Base-by-base conservation (phyloP, 2,888 invertebrate species). In the Seira sanloemensis region DNA sequence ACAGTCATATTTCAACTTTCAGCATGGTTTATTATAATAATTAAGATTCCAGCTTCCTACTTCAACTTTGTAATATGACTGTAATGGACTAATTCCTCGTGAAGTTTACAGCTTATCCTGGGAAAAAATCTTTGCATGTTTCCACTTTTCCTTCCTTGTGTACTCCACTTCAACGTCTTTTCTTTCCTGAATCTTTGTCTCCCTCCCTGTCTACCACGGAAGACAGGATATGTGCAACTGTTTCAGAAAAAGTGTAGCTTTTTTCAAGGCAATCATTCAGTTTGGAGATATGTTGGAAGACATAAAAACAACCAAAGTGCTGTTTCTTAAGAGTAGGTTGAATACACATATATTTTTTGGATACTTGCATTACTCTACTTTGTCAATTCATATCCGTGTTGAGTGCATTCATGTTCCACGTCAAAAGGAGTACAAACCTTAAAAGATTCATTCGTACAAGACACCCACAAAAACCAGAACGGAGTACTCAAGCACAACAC, bases 1-100 rank as follows among this genome's bases (percentile, higher is more conserved):
- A 37, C 4, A 37, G 37, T 12, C 37, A 37, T 37, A 37, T 37
- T 37, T 37, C 37, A 37, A 37, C 37, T 37, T 37, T 37, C 12
- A 46, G n/a, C 16, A 50, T 62, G 58, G 2, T 71, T 78, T 69
- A 58, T 46, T 78, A 62, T 46, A 65, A 50, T 71, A 78, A 71
- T 78, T 78, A 71, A 46, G 71, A 78, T 71, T 78, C 78, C 71
- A 78, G 77, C 24, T 68, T 58, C 27, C 67, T 50, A 65, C 27
- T 50, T 16, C 54, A 68, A 19, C 21, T 25, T 26, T 12, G 4
- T 37, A 37, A 37, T 37, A 37, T 37, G 37, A 37, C 12, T 37
- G 37, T 37, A 37, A 37, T 37, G 37, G 37, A 37, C 37, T 37
- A 37, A 37, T 37, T 12, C 37, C 12, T 7, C 37, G 5, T 7